Conservation (phyloP, 1,140 invertebrate species). For the Chironomus tepperi region DNA sequence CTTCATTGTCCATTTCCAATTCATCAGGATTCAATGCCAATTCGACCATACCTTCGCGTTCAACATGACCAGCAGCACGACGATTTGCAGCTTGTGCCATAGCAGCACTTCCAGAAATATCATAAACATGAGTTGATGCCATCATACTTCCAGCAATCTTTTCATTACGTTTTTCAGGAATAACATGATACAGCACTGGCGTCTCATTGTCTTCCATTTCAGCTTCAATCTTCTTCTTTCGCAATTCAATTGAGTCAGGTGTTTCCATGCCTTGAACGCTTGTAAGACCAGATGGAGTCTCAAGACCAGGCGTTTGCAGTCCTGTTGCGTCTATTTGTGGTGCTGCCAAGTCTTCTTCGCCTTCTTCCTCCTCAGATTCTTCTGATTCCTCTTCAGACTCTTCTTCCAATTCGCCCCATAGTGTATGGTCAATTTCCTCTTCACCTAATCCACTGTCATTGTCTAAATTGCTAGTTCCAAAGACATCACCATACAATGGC, state of each 20-base stretch:
- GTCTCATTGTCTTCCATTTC: constrained; percentile 94
- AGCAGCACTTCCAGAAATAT: constrained; percentile 60
- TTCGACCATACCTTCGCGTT: constrained; percentile 70
- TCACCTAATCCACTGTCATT: constrained; percentile 65
- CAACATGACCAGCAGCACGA: constrained; percentile 32
- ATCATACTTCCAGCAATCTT: constrained; percentile 92
- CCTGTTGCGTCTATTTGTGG: constrained; percentile 56
- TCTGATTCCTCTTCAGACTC: constrained; percentile 89
- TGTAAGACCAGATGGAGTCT: constrained; percentile 71
- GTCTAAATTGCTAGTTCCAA: constrained; percentile 63
- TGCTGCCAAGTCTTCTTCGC: constrained; percentile 58
- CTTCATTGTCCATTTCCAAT: constrained; percentile 89
- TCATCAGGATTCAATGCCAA: constrained; percentile 95
- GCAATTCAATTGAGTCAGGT: constrained; percentile 93
- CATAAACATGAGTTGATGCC: constrained; percentile 96
- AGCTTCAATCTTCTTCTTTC: constrained; percentile 94
- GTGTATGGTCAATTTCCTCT: constrained; percentile 81
- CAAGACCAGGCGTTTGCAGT: constrained; percentile 51
- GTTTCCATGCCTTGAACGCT: constrained; percentile 94
- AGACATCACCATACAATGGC: constrained; percentile 98
- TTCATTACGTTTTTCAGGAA: constrained; percentile 90
- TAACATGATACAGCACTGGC: constrained; percentile 82
- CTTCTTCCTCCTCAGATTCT: constrained; percentile 71
- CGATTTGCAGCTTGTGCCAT: constrained; percentile 43
- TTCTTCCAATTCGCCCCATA: constrained; percentile 96